A percentile compares a stretch with the other conserved stretches of the same genome.
Conservation (phyloP, 2,797 vertebrate genomes). For the Amazona ochrocephala region DNA sequence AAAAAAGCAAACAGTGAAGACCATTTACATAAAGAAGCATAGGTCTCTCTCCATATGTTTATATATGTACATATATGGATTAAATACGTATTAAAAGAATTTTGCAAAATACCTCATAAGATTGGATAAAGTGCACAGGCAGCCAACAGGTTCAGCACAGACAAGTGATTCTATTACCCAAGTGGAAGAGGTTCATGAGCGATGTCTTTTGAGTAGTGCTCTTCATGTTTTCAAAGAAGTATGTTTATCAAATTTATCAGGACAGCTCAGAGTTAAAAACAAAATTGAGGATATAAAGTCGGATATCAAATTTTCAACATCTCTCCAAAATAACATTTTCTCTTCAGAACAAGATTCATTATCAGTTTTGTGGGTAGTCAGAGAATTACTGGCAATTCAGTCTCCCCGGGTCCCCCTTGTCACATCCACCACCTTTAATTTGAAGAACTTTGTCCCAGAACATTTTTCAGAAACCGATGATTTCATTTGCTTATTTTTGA, state of each 20-base stretch:
- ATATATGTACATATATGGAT: accelerated
- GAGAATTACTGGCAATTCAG: not conserved
- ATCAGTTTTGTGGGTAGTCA: not conserved
- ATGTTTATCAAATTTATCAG: not conserved
- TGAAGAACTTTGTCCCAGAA: not conserved
- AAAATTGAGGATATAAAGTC: not conserved
- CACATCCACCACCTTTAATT: not conserved
- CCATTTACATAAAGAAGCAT: not conserved
- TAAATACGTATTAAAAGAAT: not conserved
- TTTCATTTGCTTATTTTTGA: not conserved
- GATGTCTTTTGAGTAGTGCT: not conserved
- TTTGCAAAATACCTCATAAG: not conserved
- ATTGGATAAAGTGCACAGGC: not conserved
- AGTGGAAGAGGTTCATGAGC: not conserved
- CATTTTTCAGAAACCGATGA: not conserved
- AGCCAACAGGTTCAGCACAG: not conserved
- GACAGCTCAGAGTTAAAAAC: not conserved
- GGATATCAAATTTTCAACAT: not conserved
- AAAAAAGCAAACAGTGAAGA: not conserved
- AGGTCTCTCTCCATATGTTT: not conserved
- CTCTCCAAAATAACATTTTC: not conserved
- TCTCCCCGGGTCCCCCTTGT: not conserved
- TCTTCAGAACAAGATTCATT: not conserved
- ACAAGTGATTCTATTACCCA: not conserved
- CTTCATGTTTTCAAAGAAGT: not conserved